Evolutionary conservation across 1,140 invertebrate genomes (phyloP).

Genomic region (Palaemon carinicauda): DNA sequence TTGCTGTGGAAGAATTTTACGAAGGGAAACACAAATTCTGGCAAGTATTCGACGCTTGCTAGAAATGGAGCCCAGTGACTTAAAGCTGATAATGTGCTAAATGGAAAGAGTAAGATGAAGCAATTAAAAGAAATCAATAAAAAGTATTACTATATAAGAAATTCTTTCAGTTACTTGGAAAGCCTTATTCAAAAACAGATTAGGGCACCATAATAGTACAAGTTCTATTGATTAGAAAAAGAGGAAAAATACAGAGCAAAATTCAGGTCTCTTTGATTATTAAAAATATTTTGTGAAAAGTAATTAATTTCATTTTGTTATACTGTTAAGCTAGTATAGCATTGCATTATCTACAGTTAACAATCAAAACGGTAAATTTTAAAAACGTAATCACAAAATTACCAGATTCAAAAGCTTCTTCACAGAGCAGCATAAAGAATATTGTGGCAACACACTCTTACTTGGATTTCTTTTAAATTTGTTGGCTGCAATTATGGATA

Average conservation of each 20-base stretch:
- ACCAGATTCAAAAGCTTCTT: neutral
- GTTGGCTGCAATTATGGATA: too few relatives aligned
- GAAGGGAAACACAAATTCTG: constrained; percentile 83
- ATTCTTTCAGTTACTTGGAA: too few relatives aligned
- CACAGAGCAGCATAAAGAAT: neutral
- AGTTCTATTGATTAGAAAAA: too few relatives aligned
- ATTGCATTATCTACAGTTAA: too few relatives aligned
- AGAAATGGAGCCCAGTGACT: constrained; percentile 82
- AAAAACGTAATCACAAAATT: neutral
- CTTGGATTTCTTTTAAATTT: too few relatives aligned
- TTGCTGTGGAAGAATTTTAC: constrained; percentile 76
- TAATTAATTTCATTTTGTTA: too few relatives aligned
- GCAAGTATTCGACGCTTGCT: constrained; percentile 76
- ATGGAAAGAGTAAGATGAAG: constrained; percentile 15
- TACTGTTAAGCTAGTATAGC: too few relatives aligned
- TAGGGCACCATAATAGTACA: too few relatives aligned
- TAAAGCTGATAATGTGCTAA: constrained; percentile 76
- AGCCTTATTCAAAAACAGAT: too few relatives aligned
- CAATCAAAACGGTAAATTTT: neutral
- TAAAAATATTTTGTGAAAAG: too few relatives aligned
- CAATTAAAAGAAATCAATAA: neutral
- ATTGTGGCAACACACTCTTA: neutral
- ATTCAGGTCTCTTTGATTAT: too few relatives aligned
- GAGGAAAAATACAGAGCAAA: neutral
- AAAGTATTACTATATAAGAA: neutral